Conservation (phyloP, 2,113 vertebrate genomes). For the Clinocottus analis region DNA sequence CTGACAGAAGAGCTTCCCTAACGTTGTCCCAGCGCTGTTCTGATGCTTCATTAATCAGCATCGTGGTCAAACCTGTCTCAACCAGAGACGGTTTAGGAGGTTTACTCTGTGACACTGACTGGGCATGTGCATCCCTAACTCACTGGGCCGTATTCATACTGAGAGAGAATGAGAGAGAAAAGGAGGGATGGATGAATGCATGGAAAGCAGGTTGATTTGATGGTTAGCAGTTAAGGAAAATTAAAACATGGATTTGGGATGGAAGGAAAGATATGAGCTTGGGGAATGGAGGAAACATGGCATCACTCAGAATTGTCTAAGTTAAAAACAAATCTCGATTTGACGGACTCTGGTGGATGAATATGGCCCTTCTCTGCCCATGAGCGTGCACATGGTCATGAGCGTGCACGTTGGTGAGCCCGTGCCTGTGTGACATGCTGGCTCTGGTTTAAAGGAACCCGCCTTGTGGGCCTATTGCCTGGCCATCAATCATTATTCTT, state of each 20-base stretch:
- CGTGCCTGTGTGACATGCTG: conserved; percentile 87
- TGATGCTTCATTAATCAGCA: conserved; percentile 69
- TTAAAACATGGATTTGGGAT: conserved; percentile 37
- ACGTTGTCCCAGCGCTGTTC: conserved; percentile 81
- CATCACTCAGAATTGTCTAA: background rate
- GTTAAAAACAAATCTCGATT: conserved; percentile 23
- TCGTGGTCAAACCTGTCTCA: conserved; percentile 74
- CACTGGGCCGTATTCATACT: conserved; percentile 83
- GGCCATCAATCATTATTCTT: conserved; percentile 62
- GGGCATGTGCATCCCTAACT: conserved; percentile 84
- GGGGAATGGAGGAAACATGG: conserved; percentile 5
- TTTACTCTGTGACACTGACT: conserved; percentile 64
- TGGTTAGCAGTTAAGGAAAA: conserved; percentile 40
- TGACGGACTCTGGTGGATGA: conserved; percentile 76
- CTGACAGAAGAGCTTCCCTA: conserved; percentile 85
- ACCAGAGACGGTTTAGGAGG: conserved; percentile 76
- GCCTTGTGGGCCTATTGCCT: conserved; percentile 68
- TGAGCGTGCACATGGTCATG: conserved; percentile 74
- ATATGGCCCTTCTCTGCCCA: conserved; percentile 81
- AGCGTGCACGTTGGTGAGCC: conserved; percentile 76
- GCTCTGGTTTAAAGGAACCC: conserved; percentile 83
- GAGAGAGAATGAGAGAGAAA: conserved; percentile 45
- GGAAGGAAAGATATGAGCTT: conserved; percentile 39
- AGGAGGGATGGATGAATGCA: conserved; percentile 35
- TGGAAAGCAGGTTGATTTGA: conserved; percentile 38